A percentile compares a stretch with the other conserved stretches of the same genome.
These are phyloP conservation scores for Rhinolophus sinicus DNA, from an alignment of 2,113 vertebrate genomes.

Conservation along the genomic window DNA sequence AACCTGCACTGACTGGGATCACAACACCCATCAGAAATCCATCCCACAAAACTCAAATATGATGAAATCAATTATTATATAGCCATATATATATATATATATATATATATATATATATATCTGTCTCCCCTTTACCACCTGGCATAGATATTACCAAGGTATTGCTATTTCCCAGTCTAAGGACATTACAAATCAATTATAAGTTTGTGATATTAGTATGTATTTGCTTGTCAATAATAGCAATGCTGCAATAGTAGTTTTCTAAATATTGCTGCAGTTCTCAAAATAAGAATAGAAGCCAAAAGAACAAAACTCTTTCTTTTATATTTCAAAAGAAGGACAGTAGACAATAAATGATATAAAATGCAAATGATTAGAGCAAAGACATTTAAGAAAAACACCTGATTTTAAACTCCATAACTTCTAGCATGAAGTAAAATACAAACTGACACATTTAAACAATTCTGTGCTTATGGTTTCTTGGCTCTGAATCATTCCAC, in stretches of 20 bases:
- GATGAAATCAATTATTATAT: neutral
- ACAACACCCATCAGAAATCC: neutral
- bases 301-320: neutral
- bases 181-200: neutral
- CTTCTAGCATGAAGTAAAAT: neutral
- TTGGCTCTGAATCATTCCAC: neutral
- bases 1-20: neutral
- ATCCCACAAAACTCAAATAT: slow-evolving; percentile 24
- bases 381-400: neutral
- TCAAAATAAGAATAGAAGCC: slow-evolving; percentile 12
- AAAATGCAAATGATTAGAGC: neutral
- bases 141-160: neutral
- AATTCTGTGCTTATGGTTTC: neutral
- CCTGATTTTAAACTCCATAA: neutral
- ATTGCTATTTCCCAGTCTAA: neutral
- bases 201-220: neutral
- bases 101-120: neutral
- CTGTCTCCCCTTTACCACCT: neutral
- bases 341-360: neutral
- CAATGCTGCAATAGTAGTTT: neutral
- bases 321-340: neutral
- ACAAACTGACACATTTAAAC: neutral
- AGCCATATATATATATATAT: neutral
- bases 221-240: neutral
- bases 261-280: neutral